Evolutionary conservation across 53 echinoderm and acorn worm species (phyloP).

Genomic region (Crossaster papposus): DNA sequence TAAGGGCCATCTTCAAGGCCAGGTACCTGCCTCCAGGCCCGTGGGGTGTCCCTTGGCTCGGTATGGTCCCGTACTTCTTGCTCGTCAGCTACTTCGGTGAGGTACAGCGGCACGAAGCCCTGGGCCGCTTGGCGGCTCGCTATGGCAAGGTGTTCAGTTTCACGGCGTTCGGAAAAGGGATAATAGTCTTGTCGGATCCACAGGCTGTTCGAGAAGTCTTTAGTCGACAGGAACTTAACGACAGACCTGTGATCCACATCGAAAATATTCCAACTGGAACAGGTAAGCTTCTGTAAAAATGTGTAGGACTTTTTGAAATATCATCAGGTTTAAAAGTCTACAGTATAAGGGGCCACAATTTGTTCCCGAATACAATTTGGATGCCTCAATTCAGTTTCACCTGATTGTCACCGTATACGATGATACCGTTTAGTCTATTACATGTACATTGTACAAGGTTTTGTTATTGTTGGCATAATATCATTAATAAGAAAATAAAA

Average conservation of each 20-base stretch:
- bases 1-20: not conserved
- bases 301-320: not conserved
- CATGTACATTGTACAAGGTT: no score
- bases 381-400: not conserved
- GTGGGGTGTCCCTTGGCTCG: constrained; percentile 4
- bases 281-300: not conserved
- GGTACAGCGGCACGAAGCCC: constrained; percentile 20
- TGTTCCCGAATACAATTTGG: not conserved
- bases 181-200: constrained; percentile 7
- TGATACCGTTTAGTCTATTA: no score
- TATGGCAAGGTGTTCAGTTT: constrained; percentile 18
- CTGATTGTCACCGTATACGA: no score
- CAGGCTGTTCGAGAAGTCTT: constrained; percentile 14
- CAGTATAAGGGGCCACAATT: not conserved
- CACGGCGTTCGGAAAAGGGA: not conserved
- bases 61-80: constrained; percentile 1
- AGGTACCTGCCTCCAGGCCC: constrained; percentile 25
- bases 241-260: constrained; percentile 20
- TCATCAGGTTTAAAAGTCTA: not conserved
- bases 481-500: no score
- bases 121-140: constrained; percentile 2
- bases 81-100: not conserved
- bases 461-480: no score
- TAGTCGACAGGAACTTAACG: constrained; percentile 2
- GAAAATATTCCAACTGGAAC: not conserved